Evolutionary conservation across 1,140 invertebrate genomes (phyloP).

Genomic region (Lucilia sericata): DNA sequence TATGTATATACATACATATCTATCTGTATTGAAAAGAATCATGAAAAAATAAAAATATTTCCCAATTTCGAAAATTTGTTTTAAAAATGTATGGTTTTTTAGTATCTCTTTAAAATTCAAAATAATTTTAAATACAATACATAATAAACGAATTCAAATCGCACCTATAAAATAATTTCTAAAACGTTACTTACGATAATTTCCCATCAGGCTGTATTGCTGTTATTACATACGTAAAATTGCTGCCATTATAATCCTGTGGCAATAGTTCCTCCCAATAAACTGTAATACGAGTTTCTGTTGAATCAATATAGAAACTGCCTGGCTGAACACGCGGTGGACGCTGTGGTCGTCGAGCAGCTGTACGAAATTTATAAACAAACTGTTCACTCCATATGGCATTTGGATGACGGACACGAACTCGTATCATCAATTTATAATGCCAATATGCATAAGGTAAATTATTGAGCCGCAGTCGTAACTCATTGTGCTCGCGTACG

Average conservation of each 20-base stretch:
- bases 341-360: slow-evolving; percentile 29
- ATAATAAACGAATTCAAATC: too few relatives aligned
- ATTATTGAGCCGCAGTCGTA: slow-evolving; percentile 22
- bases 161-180: too few relatives aligned
- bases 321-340: slow-evolving; percentile 42
- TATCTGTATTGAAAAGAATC: too few relatives aligned
- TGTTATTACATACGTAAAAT: slow-evolving; percentile 45
- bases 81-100: too few relatives aligned
- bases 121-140: too few relatives aligned
- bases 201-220: not conserved
- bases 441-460: slow-evolving; percentile 46
- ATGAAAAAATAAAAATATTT: too few relatives aligned
- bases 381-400: slow-evolving; percentile 46
- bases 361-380: slow-evolving; percentile 43
- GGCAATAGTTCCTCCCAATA: slow-evolving; percentile 47
- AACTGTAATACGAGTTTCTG: slow-evolving; percentile 40
- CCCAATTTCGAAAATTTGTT: too few relatives aligned
- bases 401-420: slow-evolving; percentile 38
- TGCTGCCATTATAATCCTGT: slow-evolving; percentile 44
- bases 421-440: slow-evolving; percentile 34
- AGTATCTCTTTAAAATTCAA: too few relatives aligned
- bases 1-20: not conserved
- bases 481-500: not conserved
- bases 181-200: slow-evolving; percentile 20
- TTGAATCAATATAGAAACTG: slow-evolving; percentile 47